These are phyloP conservation scores for Watsonalla binaria DNA, from an alignment of 2,888 invertebrate genomes.

Conservation along the genomic window DNA sequence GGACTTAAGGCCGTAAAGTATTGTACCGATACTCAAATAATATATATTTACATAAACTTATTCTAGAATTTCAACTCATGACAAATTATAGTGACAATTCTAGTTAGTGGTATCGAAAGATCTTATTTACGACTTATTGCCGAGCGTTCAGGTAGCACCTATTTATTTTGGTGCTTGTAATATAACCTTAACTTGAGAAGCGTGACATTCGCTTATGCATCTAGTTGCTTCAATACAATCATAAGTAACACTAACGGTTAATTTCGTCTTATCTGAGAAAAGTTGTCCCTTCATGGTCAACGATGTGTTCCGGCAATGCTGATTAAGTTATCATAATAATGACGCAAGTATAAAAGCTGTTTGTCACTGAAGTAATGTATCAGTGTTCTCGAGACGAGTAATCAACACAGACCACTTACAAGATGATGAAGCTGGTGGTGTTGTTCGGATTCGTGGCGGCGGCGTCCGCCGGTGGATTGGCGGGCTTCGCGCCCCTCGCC, in stretches of 20 bases:
- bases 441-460: constrained; percentile 80
- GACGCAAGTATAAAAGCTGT: constrained; percentile 49
- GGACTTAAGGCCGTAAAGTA: too few relatives aligned
- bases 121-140: too few relatives aligned
- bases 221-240: too few relatives aligned
- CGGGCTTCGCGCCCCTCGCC: constrained; percentile 18
- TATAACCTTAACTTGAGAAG: too few relatives aligned
- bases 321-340: constrained; percentile 26
- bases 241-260: background rate
- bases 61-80: too few relatives aligned
- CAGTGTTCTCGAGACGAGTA: constrained; percentile 50
- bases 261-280: constrained; percentile 24
- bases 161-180: too few relatives aligned
- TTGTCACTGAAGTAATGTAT: constrained; percentile 34
- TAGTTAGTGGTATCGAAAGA: too few relatives aligned
- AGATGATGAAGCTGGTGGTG: constrained; percentile 78
- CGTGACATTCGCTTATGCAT: too few relatives aligned
- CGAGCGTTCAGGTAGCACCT: too few relatives aligned
- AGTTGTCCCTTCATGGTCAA: constrained; percentile 57
- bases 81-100: too few relatives aligned
- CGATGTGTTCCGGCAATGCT: constrained; percentile 50
- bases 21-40: too few relatives aligned
- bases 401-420: constrained; percentile 69
- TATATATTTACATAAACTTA: too few relatives aligned
- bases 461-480: constrained; percentile 58